These are phyloP conservation scores for Andrena haemorrhoa DNA, from an alignment of 2,888 invertebrate species.

Conservation along the genomic window DNA sequence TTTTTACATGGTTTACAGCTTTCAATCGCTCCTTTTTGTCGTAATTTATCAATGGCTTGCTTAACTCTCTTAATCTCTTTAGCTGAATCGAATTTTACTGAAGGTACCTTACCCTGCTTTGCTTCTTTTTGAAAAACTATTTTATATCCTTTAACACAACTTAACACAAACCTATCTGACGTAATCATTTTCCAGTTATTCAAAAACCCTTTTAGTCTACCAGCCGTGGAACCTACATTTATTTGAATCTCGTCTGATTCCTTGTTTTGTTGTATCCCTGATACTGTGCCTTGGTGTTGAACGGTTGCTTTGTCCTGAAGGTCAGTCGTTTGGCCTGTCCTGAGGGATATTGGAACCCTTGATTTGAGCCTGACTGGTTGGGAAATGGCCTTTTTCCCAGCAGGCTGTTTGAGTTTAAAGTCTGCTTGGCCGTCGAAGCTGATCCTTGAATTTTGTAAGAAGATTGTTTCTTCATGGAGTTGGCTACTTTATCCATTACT, in stretches of 20 bases:
- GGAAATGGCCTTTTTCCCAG: not conserved
- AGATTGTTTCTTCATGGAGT: not conserved
- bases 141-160: not conserved
- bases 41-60: not conserved
- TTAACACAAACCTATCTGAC: not conserved
- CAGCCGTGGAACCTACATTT: not conserved
- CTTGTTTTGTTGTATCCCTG: too few species aligned
- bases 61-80: not conserved
- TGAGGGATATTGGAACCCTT: not conserved
- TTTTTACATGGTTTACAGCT: not conserved
- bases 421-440: not conserved
- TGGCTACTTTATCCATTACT: not conserved
- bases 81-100: too few species aligned
- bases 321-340: not conserved
- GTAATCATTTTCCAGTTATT: not conserved
- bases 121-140: not conserved
- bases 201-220: not conserved
- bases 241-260: not conserved
- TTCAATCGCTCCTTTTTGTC: not conserved
- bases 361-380: too few species aligned
- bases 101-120: not conserved
- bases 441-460: not conserved
- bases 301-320: not conserved
- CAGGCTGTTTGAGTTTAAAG: not conserved
- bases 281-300: too few species aligned